These are phyloP conservation scores for Troides aeacus DNA, from an alignment of 2,888 invertebrate genomes.

Conservation along the genomic window DNA sequence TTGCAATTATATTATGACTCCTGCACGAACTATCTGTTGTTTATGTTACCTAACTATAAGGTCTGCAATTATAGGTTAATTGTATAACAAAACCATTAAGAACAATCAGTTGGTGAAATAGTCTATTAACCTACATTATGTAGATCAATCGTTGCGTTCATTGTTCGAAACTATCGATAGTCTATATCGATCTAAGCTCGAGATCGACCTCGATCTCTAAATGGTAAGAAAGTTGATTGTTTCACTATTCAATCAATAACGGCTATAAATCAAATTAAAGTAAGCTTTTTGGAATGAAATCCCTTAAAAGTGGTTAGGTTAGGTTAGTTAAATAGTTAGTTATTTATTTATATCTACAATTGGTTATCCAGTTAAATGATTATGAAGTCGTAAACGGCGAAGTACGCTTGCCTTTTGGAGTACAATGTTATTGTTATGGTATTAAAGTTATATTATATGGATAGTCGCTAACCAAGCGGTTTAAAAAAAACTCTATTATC, in stretches of 20 bases:
- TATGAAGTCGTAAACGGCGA: too few relatives aligned
- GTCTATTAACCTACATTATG: slow-evolving; percentile 50
- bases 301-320: not conserved
- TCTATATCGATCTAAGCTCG: slow-evolving; percentile 43
- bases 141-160: slow-evolving; percentile 47
- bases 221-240: slow-evolving; percentile 51
- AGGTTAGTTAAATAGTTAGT: too few relatives aligned
- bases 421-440: too few relatives aligned
- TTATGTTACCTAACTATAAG: slow-evolving; percentile 4
- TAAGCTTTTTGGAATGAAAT: not conserved
- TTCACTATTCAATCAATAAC: slow-evolving; percentile 49
- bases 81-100: slow-evolving; percentile 32
- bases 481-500: too few relatives aligned
- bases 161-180: slow-evolving; percentile 44
- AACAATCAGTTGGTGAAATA: slow-evolving; percentile 36
- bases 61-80: slow-evolving; percentile 32
- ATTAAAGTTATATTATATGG: too few relatives aligned
- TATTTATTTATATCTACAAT: too few relatives aligned
- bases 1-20: not conserved
- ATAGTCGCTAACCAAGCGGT: too few relatives aligned
- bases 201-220: slow-evolving; percentile 46
- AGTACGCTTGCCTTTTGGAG: too few relatives aligned
- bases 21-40: not conserved
- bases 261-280: slow-evolving; percentile 13
- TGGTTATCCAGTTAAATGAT: too few relatives aligned